Percentiles rank a stretch among this genome's conserved stretches.
phyloP scores from a whole-genome alignment of 2,888 invertebrate genomes.

The Eristalis intricaria region DNA sequence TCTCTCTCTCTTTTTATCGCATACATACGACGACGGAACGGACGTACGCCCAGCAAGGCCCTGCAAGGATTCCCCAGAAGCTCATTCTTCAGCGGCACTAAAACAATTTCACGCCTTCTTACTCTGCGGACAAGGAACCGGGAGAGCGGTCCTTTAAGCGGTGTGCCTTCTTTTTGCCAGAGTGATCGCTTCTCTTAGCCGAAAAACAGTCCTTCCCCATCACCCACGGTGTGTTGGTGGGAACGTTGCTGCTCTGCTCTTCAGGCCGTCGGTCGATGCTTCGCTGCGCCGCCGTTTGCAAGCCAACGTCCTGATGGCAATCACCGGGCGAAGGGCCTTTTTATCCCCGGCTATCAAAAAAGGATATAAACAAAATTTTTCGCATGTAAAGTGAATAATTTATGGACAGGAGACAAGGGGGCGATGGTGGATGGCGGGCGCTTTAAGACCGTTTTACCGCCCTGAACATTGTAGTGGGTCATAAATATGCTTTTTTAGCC shows the following conservation, averaged over 20 bases:
- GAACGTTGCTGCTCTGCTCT: background rate
- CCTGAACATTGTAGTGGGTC: constrained; percentile 53
- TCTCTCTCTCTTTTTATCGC: constrained; percentile 21
- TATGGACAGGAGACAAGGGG: constrained; percentile 40
- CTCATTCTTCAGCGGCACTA: constrained; percentile 50
- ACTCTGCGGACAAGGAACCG: constrained; percentile 23
- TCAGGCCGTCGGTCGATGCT: background rate
- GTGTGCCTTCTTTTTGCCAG: constrained; percentile 39
- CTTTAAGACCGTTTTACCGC: constrained; percentile 59
- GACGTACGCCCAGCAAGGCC: background rate
- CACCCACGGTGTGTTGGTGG: background rate
- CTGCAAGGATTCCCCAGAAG: constrained; percentile 2
- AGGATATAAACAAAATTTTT: constrained; percentile 63
- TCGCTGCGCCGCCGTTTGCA: background rate
- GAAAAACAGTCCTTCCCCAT: constrained; percentile 22
- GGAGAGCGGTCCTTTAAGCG: constrained; percentile 33
- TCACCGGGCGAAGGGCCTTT: constrained; percentile 33
- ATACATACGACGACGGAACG: background rate
- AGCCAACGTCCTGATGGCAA: background rate
- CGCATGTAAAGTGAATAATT: constrained; percentile 69
- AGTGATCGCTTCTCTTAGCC: constrained; percentile 48
- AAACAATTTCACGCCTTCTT: constrained; percentile 69
- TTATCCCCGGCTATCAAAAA: constrained; percentile 51
- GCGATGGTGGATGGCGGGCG: constrained; percentile 20
- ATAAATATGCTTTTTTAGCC: constrained; percentile 67